phyloP scores from a whole-genome alignment of 2,797 vertebrate species.

The Megalops cyprinoides region DNA sequence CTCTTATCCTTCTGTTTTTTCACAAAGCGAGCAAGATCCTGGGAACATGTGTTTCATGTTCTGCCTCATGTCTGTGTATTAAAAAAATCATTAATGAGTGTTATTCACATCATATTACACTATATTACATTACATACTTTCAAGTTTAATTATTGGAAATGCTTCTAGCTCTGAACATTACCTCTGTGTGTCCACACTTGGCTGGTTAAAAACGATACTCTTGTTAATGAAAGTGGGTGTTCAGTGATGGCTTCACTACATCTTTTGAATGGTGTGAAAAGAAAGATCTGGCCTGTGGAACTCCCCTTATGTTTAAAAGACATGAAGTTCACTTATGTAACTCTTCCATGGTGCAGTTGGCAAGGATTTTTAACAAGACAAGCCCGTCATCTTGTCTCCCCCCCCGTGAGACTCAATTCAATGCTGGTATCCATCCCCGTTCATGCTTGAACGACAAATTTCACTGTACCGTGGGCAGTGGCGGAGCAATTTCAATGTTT shows the following conservation, averaged over 20 bases:
- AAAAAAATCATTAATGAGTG: not conserved
- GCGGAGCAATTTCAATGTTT: constrained; percentile 68
- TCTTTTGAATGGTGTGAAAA: constrained; percentile 32
- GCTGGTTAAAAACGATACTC: constrained; percentile 7
- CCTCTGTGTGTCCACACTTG: no score
- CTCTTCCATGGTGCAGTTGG: constrained; percentile 43
- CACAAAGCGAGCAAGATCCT: constrained; percentile 21
- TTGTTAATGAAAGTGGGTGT: not conserved
- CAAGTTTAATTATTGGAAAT: no score
- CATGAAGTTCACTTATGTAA: constrained; percentile 19
- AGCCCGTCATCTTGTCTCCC: constrained; percentile 51
- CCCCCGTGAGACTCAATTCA: constrained; percentile 58
- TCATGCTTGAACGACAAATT: constrained; percentile 53
- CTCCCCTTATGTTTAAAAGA: not conserved
- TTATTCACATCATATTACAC: constrained; percentile 31
- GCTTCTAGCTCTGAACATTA: no score
- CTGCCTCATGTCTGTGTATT: not conserved
- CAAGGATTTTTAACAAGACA: constrained; percentile 35
- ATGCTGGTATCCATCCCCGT: constrained; percentile 51
- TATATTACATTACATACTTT: no score
- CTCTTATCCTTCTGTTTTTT: constrained; percentile 36
- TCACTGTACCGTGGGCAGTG: constrained; percentile 62
- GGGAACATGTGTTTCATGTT: not conserved
- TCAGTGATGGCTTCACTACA: constrained; percentile 25
- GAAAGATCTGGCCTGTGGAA: not conserved